phyloP scores from a whole-genome alignment of 2,113 vertebrate genomes.

The Myxocyprinus asiaticus region DNA sequence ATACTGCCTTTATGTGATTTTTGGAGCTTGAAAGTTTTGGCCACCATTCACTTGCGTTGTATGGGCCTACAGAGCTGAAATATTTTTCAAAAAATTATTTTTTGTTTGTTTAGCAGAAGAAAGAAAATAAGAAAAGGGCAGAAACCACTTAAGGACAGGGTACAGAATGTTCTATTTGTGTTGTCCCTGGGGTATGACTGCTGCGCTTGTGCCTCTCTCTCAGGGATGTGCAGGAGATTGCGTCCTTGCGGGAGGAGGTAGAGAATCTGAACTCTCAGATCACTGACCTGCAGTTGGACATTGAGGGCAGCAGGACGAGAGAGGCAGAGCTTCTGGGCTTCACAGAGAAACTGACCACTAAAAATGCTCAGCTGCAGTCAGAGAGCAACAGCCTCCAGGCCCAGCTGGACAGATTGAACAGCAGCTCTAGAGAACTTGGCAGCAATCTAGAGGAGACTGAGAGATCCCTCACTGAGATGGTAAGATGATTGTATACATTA shows the following conservation, averaged over 20 bases:
- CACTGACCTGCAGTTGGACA: conserved; percentile 90
- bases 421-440: conserved; percentile 80
- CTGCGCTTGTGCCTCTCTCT: background rate
- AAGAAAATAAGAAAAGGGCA: no score
- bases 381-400: conserved; percentile 90
- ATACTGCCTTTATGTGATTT: no score
- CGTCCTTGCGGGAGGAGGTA: conserved; percentile 83
- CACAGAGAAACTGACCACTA: conserved; percentile 95
- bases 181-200: background rate
- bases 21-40: no score
- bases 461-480: conserved; percentile 79
- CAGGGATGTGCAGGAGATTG: conserved; percentile 89
- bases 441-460: conserved; percentile 79
- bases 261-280: conserved; percentile 82
- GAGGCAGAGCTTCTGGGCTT: conserved; percentile 94
- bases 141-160: no score
- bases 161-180: no score
- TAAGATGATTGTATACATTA: conserved; percentile 62
- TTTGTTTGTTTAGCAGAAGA: no score
- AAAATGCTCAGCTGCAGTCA: conserved; percentile 96
- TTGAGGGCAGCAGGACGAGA: conserved; percentile 92
- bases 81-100: no score
- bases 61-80: no score
- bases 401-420: conserved; percentile 84
- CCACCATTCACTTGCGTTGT: no score